These are phyloP conservation scores for Hemistola chrysoprasaria DNA, from an alignment of 2,888 invertebrate species.

Conservation along the genomic window DNA sequence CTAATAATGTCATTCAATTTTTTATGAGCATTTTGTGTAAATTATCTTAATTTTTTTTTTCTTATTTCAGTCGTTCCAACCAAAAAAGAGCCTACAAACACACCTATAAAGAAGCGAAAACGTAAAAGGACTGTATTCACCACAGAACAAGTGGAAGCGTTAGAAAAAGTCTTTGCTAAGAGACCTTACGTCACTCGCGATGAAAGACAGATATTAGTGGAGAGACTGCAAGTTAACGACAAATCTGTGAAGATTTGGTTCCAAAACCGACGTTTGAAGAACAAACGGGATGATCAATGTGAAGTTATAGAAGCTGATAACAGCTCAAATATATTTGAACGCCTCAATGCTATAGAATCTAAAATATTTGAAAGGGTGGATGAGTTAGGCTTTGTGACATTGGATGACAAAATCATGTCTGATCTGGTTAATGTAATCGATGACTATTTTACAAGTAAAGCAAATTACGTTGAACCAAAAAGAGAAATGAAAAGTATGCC, in stretches of 20 bases:
- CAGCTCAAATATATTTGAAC: slow-evolving; percentile 13
- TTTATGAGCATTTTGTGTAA: neutral
- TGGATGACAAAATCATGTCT: slow-evolving; percentile 45
- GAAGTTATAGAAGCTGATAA: slow-evolving; percentile 16
- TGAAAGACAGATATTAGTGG: slow-evolving; percentile 84
- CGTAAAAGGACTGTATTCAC: slow-evolving; percentile 88
- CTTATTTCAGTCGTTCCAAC: slow-evolving; percentile 34
- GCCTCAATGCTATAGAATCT: slow-evolving; percentile 45
- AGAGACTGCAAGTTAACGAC: slow-evolving; percentile 83
- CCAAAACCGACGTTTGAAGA: slow-evolving; percentile 87
- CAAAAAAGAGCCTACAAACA: slow-evolving; percentile 30
- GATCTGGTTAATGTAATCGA: slow-evolving; percentile 46
- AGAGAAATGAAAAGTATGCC: slow-evolving; percentile 21
- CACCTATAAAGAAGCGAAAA: slow-evolving; percentile 65
- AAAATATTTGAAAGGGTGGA: slow-evolving; percentile 46
- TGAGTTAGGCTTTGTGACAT: slow-evolving; percentile 48
- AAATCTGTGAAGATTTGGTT: slow-evolving; percentile 91
- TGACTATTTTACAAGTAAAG: slow-evolving; percentile 29
- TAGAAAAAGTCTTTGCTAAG: slow-evolving; percentile 86
- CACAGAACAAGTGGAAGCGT: slow-evolving; percentile 85
- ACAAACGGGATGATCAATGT: slow-evolving; percentile 63
- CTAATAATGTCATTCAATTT: no score
- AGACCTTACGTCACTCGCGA: slow-evolving; percentile 87
- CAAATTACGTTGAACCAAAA: slow-evolving; percentile 10
- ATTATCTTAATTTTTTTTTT: neutral